Evolutionary conservation across 2,797 vertebrate species (phyloP).

Genomic region (Rhinella marina): DNA sequence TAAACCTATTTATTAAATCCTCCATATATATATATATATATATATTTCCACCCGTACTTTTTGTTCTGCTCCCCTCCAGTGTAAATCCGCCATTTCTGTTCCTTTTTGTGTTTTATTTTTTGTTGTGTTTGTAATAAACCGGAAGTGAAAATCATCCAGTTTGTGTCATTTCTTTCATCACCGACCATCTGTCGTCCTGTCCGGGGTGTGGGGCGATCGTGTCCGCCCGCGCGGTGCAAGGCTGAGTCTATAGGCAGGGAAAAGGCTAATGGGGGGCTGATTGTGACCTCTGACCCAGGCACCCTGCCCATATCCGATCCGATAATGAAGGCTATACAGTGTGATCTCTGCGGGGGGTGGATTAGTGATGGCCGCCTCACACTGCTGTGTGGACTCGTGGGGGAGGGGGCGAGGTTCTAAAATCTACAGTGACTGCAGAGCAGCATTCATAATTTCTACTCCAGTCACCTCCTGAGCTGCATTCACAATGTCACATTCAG

Average conservation of each 20-base stretch:
- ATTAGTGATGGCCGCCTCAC: background rate
- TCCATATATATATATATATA: constrained; percentile 46
- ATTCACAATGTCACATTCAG: background rate
- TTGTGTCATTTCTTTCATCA: constrained; percentile 55
- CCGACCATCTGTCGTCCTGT: constrained; percentile 43
- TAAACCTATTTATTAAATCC: constrained; percentile 51
- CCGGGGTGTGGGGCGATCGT: background rate
- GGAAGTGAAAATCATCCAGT: constrained; percentile 51
- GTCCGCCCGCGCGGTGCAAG: background rate
- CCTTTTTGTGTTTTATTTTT: constrained; percentile 43
- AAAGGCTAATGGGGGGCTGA: constrained; percentile 41
- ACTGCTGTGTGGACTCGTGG: background rate
- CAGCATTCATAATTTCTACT: background rate
- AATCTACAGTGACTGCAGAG: background rate
- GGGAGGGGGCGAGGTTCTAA: no score
- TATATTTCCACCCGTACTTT: background rate
- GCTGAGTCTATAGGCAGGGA: constrained; percentile 43
- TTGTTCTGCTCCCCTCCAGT: constrained; percentile 32
- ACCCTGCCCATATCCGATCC: background rate
- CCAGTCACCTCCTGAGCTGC: background rate
- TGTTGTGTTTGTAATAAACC: constrained; percentile 56
- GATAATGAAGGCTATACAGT: no score
- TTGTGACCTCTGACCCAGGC: background rate
- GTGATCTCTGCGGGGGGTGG: no score
- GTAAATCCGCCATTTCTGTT: constrained; percentile 51